Percentiles rank a stretch among this genome's conserved stretches.
Evolutionary conservation across 2,113 vertebrate species (phyloP).

Genomic region (Podarcis muralis): DNA sequence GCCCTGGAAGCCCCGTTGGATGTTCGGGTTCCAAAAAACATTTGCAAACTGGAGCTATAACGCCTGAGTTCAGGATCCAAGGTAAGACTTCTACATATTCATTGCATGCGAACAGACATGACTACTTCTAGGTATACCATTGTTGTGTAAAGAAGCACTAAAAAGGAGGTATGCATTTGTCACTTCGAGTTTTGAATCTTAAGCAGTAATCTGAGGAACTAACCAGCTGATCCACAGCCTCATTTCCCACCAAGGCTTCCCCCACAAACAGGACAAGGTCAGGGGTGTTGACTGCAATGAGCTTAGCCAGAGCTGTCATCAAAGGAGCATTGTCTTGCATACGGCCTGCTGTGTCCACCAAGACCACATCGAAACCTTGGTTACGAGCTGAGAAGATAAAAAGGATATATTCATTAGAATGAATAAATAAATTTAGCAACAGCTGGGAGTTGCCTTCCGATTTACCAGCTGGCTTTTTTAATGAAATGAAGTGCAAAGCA

Average conservation of each 20-base stretch:
- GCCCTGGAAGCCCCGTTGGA: too few species aligned
- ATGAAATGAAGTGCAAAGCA: neutral
- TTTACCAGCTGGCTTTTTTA: neutral
- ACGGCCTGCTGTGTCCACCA: constrained; percentile 97
- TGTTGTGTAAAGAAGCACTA: neutral
- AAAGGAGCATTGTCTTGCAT: constrained; percentile 98
- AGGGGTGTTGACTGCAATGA: constrained; percentile 93
- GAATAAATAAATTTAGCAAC: neutral
- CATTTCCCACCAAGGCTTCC: constrained; percentile 95
- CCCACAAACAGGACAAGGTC: constrained; percentile 97
- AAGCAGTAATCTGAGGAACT: constrained; percentile 40
- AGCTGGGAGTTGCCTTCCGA: neutral
- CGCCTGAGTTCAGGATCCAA: too few species aligned
- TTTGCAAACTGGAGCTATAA: too few species aligned
- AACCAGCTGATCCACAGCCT: constrained; percentile 98
- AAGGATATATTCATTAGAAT: rapidly evolving
- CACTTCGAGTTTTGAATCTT: neutral
- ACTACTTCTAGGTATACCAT: neutral
- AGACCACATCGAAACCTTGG: constrained; percentile 93
- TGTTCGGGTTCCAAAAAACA: too few species aligned
- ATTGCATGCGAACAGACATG: too few species aligned
- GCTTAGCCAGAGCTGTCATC: constrained; percentile 96
- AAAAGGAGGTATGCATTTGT: rapidly evolving
- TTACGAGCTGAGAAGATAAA: constrained; percentile 84
- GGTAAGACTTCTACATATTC: neutral